A percentile compares a stretch with the other conserved stretches of the same genome.
Conservation (phyloP, 2,888 invertebrate species). For the Carcina quercana region DNA sequence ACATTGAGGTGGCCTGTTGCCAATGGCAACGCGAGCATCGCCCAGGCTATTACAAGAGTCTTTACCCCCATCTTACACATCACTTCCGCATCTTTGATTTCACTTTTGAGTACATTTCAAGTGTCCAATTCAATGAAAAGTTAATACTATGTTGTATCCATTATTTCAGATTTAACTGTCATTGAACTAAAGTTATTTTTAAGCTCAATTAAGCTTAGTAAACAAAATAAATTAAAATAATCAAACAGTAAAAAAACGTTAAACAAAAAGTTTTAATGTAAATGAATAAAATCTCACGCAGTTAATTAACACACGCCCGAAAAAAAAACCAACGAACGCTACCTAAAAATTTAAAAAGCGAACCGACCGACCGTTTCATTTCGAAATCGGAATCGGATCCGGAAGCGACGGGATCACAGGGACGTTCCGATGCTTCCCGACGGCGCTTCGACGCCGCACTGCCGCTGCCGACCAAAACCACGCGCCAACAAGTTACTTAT, state of each 20-base stretch:
- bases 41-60: constrained; percentile 57
- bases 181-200: background rate
- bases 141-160: constrained; percentile 31
- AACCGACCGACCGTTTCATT: constrained; percentile 23
- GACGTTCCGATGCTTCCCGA: too few relatives aligned
- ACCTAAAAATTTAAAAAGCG: constrained; percentile 21
- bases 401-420: too few relatives aligned
- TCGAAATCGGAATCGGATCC: constrained; percentile 23
- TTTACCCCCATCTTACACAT: constrained; percentile 47
- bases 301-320: too few relatives aligned
- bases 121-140: constrained; percentile 19
- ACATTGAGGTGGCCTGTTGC: constrained; percentile 84
- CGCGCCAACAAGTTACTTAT: constrained; percentile 65
- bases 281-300: too few relatives aligned
- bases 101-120: constrained; percentile 52
- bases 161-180: background rate
- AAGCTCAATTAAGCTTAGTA: background rate
- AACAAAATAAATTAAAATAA: background rate
- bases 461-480: constrained; percentile 35
- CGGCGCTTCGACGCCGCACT: constrained; percentile 60
- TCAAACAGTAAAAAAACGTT: too few relatives aligned
- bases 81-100: constrained; percentile 53
- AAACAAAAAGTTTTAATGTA: too few relatives aligned
- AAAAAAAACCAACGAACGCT: constrained; percentile 5
- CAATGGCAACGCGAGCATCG: constrained; percentile 62